Conservation (phyloP, 1,140 invertebrate genomes). For the Lepidotrigona ventralis region DNA sequence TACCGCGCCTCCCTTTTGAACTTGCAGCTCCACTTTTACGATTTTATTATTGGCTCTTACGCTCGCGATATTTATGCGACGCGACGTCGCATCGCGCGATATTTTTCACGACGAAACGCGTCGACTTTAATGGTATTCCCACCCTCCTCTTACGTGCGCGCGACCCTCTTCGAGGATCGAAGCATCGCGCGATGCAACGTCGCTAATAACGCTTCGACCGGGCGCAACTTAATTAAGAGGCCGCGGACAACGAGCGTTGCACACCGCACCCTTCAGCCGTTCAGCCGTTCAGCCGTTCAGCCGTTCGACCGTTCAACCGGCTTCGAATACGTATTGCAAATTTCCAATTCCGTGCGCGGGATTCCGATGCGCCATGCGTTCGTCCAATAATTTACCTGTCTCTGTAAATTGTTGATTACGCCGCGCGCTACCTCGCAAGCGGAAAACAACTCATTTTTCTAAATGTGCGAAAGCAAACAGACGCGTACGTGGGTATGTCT, state of each 20-base stretch:
- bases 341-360: constrained; percentile 21
- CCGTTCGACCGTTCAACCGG: neutral
- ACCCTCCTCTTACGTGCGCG: constrained; percentile 33
- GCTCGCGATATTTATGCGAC: constrained; percentile 66
- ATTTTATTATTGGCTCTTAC: constrained; percentile 71
- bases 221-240: constrained; percentile 60
- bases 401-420: neutral
- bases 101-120: constrained; percentile 63
- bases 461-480: neutral
- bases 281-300: too few relatives aligned
- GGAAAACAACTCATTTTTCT: neutral
- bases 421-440: neutral
- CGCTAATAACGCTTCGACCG: constrained; percentile 62
- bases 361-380: constrained; percentile 9
- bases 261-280: neutral
- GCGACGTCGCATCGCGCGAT: constrained; percentile 64
- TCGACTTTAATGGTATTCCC: constrained; percentile 62
- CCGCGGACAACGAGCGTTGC: constrained; percentile 29
- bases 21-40: constrained; percentile 66
- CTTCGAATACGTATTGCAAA: neutral
- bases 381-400: constrained; percentile 16
- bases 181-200: constrained; percentile 32
- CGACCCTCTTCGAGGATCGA: constrained; percentile 34
- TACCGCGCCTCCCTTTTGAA: constrained; percentile 59
- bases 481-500: too few relatives aligned